A percentile compares a stretch with the other conserved stretches of the same genome.
Conservation (phyloP, 2,888 invertebrate genomes). For the Drosophila macrospina region DNA sequence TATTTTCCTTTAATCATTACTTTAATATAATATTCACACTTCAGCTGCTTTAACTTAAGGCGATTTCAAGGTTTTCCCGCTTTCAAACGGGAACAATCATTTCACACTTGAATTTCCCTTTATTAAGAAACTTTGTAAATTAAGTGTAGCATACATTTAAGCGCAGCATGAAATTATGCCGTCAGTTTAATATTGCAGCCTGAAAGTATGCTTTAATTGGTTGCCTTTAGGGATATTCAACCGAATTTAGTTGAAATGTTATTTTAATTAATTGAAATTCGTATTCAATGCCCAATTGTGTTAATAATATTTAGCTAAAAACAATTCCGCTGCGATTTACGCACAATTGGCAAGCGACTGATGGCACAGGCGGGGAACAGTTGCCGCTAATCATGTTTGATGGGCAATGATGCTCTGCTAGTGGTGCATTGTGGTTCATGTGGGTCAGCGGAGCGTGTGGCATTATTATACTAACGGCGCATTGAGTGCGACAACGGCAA, state of each 20-base stretch:
- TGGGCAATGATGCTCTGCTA: slow-evolving; percentile 25
- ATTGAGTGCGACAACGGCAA: slow-evolving; percentile 19
- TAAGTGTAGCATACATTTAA: not conserved
- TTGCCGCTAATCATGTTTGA: slow-evolving; percentile 63
- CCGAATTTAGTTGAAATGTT: not conserved
- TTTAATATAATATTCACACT: too few relatives aligned
- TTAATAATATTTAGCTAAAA: not conserved
- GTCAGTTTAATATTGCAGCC: not conserved
- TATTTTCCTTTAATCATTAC: too few relatives aligned
- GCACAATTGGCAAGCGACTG: not conserved
- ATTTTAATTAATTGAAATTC: not conserved
- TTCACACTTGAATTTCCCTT: too few relatives aligned
- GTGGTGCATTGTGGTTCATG: slow-evolving; percentile 45
- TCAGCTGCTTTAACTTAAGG: too few relatives aligned
- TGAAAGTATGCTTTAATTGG: not conserved
- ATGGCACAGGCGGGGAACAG: slow-evolving; percentile 15
- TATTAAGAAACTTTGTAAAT: too few relatives aligned
- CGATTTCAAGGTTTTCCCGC: too few relatives aligned
- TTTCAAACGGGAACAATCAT: too few relatives aligned
- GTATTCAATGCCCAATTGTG: too few relatives aligned
- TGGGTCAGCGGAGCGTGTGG: slow-evolving; percentile 51
- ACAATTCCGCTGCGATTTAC: not conserved
- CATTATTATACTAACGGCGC: slow-evolving; percentile 51
- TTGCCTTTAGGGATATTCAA: not conserved
- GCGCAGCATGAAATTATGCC: not conserved